Conservation (phyloP, 1,140 invertebrate species). For the Alviniconcha marisindica region DNA sequence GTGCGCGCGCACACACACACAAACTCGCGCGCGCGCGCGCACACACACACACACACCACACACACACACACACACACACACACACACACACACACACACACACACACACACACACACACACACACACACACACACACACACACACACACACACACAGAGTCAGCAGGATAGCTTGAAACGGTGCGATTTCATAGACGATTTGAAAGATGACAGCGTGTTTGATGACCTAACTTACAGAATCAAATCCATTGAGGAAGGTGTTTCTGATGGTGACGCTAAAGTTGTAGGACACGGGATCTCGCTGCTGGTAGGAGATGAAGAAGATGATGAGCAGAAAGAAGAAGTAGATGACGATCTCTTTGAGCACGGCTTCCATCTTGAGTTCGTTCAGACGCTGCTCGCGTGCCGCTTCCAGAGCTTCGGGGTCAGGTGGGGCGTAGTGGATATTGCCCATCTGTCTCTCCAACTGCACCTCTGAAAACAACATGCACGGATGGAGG, state of each 20-base stretch:
- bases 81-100: too few relatives aligned
- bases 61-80: too few relatives aligned
- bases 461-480: slow-evolving; percentile 63
- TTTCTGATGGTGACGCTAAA: slow-evolving; percentile 65
- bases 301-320: slow-evolving; percentile 74
- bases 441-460: slow-evolving; percentile 60
- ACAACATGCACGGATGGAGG: background rate
- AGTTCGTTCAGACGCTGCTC: slow-evolving; percentile 75
- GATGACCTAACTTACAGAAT: slow-evolving; percentile 57
- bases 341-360: slow-evolving; percentile 75
- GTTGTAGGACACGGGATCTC: slow-evolving; percentile 65
- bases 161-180: too few relatives aligned
- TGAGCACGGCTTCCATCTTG: slow-evolving; percentile 77
- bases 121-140: too few relatives aligned
- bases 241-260: slow-evolving; percentile 59
- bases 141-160: too few relatives aligned
- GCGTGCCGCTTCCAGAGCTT: slow-evolving; percentile 64
- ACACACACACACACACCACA: too few relatives aligned
- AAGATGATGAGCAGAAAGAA: slow-evolving; percentile 74
- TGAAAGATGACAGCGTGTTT: too few relatives aligned
- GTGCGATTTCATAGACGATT: too few relatives aligned
- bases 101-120: too few relatives aligned
- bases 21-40: too few relatives aligned
- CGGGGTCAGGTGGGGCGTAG: slow-evolving; percentile 67
- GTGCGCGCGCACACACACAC: too few relatives aligned